Evolutionary conservation across 1,140 invertebrate species (phyloP), one percentile per base, ranked within the genome.

Genomic region (Tetragonula clypearis): DNA sequence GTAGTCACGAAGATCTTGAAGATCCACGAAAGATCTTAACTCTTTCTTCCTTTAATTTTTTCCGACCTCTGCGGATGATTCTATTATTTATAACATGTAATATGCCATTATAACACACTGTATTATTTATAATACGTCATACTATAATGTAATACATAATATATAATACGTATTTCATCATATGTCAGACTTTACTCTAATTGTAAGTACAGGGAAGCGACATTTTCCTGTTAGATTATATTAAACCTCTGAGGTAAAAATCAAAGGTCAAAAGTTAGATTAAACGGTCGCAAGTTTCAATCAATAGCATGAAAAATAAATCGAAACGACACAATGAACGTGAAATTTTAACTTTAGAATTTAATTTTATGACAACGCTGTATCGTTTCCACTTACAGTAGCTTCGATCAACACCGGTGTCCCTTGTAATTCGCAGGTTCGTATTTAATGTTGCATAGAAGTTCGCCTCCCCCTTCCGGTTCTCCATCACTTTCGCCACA

Each of bases 271-370:
- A 49, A 8, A 49, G 6, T 49, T 49, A 49, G 41, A 49, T 49
- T 49, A 49, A 49, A 49, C 41, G 41, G 41, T 49, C 41, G 41
- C 21, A 60, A 60, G 58, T 21, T 23, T 23, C 21, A 23, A 60
- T 0, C 1, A 23, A 12, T 62, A 8, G 41, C 41, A 8, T 49
- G 41, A 35, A 49, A 9, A 49, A 8, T 49, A 49, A 49, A 49
- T 74, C 80, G 83, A 73, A 87, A 56, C 85, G 41, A 49, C 41
- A 49, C 6, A 49, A 35, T 35, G 35, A 35, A n/a, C 19, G 60
- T n/a, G n/a, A 49, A 62, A 62, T 23, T 62, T 62, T 23, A n/a
- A 62, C 60, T 62, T 49, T 12, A 30, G 23, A 23, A 14, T 11
- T 12, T 62, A 62, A 62, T 62, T 62, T 62, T n/a, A 62, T n/a